Percentiles rank a stretch among this genome's conserved stretches.
These are phyloP conservation scores for Podiceps cristatus DNA, from an alignment of 2,113 vertebrate species.

Conservation along the genomic window DNA sequence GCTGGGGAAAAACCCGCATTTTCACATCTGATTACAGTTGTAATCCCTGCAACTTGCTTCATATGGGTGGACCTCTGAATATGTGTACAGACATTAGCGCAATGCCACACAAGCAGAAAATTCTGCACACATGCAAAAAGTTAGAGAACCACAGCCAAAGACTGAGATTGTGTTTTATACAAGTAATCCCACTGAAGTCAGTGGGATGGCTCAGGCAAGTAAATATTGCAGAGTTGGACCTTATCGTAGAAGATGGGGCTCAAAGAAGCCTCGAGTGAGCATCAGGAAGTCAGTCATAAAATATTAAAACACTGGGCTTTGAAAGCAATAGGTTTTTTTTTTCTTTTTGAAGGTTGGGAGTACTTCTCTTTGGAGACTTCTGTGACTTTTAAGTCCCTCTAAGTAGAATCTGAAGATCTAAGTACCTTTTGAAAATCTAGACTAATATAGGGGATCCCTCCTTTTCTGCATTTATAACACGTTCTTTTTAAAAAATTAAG, in stretches of 20 bases:
- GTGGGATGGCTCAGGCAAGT: slow-evolving; percentile 47
- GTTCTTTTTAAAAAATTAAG: not conserved
- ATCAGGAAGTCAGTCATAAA: slow-evolving; percentile 58
- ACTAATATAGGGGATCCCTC: not conserved
- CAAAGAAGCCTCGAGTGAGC: slow-evolving; percentile 37
- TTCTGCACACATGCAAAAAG: slow-evolving; percentile 62
- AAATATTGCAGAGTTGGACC: slow-evolving; percentile 36
- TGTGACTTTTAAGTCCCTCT: not conserved
- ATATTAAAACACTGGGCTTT: slow-evolving; percentile 36
- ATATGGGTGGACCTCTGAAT: slow-evolving; percentile 63
- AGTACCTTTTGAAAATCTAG: not conserved
- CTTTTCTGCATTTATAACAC: not conserved
- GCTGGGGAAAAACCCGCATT: slow-evolving; percentile 58
- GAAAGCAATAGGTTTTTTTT: slow-evolving; percentile 37
- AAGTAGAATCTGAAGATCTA: not conserved
- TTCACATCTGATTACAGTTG: slow-evolving; percentile 70
- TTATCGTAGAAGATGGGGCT: not conserved
- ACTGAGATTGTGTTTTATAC: slow-evolving; percentile 14
- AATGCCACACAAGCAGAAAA: slow-evolving; percentile 71
- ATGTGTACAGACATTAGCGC: slow-evolving; percentile 37
- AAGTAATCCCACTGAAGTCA: slow-evolving; percentile 67
- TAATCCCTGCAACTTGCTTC: slow-evolving; percentile 71
- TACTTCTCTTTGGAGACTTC: not conserved
- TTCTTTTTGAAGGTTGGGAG: not conserved
- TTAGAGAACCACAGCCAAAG: slow-evolving; percentile 54